phyloP scores from a whole-genome alignment of 37 sponge, comb jelly and placozoan genomes.

The Chondrosia reniformis region DNA sequence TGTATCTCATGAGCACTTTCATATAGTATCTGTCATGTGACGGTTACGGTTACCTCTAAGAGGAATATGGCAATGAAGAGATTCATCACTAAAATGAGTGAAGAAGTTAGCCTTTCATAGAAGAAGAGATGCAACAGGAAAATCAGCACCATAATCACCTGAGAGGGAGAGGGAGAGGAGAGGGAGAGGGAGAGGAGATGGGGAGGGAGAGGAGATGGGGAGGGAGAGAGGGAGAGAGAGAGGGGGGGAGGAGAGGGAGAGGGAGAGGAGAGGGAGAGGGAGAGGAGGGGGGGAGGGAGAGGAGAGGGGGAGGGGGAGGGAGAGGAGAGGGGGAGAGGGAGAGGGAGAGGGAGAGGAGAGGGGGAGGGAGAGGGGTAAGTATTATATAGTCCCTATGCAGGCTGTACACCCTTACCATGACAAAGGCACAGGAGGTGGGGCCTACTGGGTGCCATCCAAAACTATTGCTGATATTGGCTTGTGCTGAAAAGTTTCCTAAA shows the following conservation, averaged over 20 bases:
- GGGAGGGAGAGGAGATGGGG: background rate
- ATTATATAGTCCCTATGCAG: background rate
- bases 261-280: background rate
- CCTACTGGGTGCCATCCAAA: constrained; percentile 66
- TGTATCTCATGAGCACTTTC: background rate
- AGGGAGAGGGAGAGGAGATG: background rate
- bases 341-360: background rate
- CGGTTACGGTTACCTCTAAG: constrained; percentile 30
- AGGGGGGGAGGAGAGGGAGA: background rate
- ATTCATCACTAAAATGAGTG: constrained; percentile 43
- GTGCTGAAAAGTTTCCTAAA: constrained; percentile 61
- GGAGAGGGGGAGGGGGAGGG: background rate
- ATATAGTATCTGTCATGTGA: background rate
- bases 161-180: background rate
- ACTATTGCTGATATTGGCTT: constrained; percentile 13
- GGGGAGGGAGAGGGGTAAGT: background rate
- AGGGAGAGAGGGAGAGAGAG: background rate
- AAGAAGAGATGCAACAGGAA: constrained; percentile 49
- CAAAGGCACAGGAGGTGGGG: constrained; percentile 42
- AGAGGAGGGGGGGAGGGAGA: background rate
- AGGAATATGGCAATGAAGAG: constrained; percentile 44
- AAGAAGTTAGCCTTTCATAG: constrained; percentile 35
- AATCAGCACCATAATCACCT: constrained; percentile 38
- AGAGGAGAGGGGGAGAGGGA: background rate
- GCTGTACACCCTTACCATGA: constrained; percentile 32